These are phyloP conservation scores for Cepaea hortensis DNA, from an alignment of 2,888 invertebrate genomes.

Conservation along the genomic window DNA sequence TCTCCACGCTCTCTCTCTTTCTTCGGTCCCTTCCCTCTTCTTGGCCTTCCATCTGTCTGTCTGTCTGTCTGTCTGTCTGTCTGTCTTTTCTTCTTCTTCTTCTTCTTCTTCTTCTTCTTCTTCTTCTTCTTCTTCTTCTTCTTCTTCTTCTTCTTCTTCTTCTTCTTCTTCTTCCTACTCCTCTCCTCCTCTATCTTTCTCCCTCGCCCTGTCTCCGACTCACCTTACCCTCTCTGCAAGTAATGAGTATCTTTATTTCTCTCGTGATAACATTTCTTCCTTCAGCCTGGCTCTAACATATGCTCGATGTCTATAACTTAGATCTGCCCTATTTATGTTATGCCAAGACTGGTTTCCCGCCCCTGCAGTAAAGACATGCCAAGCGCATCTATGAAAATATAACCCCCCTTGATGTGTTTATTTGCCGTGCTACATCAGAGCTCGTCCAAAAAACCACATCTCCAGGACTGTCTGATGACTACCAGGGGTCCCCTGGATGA, in stretches of 20 bases:
- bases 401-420: not conserved
- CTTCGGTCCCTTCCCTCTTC: too few species aligned
- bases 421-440: not conserved
- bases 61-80: not conserved
- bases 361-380: not conserved
- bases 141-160: too few species aligned
- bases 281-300: not conserved
- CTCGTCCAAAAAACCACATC: not conserved
- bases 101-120: conserved; percentile 3
- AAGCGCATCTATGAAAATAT: not conserved
- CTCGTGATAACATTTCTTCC: too few species aligned
- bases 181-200: not conserved
- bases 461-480: not conserved
- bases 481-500: not conserved
- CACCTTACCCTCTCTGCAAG: not conserved
- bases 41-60: too few species aligned
- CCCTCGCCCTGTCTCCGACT: not conserved
- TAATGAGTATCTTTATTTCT: too few species aligned
- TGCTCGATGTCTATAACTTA: not conserved
- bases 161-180: too few species aligned
- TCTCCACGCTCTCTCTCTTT: too few species aligned
- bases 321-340: not conserved
- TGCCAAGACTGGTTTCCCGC: not conserved
- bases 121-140: too few species aligned
- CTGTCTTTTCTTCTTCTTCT: conserved; percentile 17